Evolutionary conservation across 2,113 vertebrate species (phyloP).

Genomic region (Aleadryas rufinucha): DNA sequence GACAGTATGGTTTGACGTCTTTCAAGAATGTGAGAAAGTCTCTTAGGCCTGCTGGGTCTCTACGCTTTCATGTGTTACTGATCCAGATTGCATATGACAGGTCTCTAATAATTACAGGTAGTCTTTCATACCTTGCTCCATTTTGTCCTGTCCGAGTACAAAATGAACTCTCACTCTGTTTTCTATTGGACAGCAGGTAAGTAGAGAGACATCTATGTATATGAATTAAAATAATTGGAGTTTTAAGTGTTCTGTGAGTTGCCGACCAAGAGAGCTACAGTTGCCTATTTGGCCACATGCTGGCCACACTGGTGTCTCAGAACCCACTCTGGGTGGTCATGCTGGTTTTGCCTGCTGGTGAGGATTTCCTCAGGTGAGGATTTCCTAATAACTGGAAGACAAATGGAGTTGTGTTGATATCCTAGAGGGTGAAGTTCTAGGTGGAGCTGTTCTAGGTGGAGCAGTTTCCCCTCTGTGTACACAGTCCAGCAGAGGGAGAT

Average conservation of each 20-base stretch:
- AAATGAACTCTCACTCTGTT: neutral
- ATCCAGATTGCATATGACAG: neutral
- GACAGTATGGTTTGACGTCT: neutral
- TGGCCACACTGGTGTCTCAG: neutral
- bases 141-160: neutral
- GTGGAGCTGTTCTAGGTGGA: neutral
- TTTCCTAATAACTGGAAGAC: neutral
- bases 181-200: neutral
- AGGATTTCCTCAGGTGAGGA: neutral
- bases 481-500: slow-evolving; percentile 1
- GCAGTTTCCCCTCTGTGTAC: neutral
- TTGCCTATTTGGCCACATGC: neutral
- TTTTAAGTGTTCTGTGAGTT: neutral
- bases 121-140: neutral
- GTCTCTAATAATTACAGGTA: neutral
- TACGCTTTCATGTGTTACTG: neutral
- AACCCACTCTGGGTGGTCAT: neutral
- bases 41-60: neutral
- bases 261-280: neutral
- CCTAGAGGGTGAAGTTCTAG: neutral
- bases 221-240: neutral
- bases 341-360: neutral
- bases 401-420: neutral
- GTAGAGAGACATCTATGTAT: neutral
- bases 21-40: neutral